Conservation (phyloP, 1,140 invertebrate genomes). For the Microplitis mediator region DNA sequence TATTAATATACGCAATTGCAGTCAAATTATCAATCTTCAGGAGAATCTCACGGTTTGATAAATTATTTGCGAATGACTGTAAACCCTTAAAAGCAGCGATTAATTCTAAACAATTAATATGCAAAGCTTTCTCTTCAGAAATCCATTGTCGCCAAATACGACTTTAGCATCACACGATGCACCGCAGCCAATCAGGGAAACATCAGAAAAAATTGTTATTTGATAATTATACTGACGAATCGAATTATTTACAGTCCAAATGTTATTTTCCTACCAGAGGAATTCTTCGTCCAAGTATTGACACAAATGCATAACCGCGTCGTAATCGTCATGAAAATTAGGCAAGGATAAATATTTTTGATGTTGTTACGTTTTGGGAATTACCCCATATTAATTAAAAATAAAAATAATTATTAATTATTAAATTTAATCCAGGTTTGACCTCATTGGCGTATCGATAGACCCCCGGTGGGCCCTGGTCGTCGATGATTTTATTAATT, state of each 20-base stretch:
- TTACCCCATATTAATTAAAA: too few species aligned
- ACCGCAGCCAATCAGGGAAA: neutral
- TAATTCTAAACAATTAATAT: neutral
- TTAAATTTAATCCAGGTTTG: too few species aligned
- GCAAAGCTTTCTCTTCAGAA: neutral
- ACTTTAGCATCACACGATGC: neutral
- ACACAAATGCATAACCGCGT: neutral
- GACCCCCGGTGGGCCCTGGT: too few species aligned
- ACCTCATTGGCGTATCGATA: too few species aligned
- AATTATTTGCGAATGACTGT: neutral
- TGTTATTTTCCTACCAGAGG: neutral
- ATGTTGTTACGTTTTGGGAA: too few species aligned
- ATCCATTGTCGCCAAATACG: neutral
- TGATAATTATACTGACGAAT: neutral
- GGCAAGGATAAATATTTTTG: neutral
- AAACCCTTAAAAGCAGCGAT: neutral
- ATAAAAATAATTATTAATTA: too few species aligned
- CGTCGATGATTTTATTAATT: too few species aligned
- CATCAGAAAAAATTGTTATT: neutral
- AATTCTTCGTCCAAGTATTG: neutral
- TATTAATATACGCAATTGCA: neutral
- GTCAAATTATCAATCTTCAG: neutral
- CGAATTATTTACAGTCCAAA: neutral
- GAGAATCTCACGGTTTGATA: neutral
- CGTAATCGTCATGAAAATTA: neutral